phyloP scores from a whole-genome alignment of 2,113 vertebrate species.

The Percina caprodes region DNA sequence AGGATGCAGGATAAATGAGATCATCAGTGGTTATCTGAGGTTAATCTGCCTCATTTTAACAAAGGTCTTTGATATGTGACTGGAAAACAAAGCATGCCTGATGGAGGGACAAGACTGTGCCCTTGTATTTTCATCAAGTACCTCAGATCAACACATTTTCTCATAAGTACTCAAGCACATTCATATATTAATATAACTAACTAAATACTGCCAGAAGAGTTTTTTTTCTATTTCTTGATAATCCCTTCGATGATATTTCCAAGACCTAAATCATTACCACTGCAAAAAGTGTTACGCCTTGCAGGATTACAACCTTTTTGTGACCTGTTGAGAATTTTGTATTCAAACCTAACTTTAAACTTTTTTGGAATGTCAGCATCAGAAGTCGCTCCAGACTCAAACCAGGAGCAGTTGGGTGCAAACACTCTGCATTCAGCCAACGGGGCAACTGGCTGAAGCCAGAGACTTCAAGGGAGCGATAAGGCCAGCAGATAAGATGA shows the following conservation, averaged over 20 bases:
- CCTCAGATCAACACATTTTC: constrained; percentile 36
- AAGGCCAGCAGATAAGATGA: constrained; percentile 38
- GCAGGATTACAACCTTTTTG: constrained; percentile 20
- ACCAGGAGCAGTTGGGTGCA: constrained; percentile 20
- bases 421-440: constrained; percentile 38
- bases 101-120: constrained; percentile 11
- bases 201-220: background rate
- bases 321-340: constrained; percentile 36
- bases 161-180: background rate
- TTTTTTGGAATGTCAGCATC: constrained; percentile 39
- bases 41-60: constrained; percentile 52
- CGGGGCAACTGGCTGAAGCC: constrained; percentile 11
- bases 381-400: constrained; percentile 28
- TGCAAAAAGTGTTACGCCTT: constrained; percentile 30
- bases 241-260: background rate
- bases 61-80: constrained; percentile 43
- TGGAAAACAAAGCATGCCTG: constrained; percentile 44
- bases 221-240: background rate
- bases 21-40: constrained; percentile 59
- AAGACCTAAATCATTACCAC: constrained; percentile 24
- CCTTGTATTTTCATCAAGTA: constrained; percentile 36
- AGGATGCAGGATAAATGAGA: constrained; percentile 46
- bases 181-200: constrained; percentile 12
- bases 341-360: constrained; percentile 54
- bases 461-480: constrained; percentile 50